Evolutionary conservation across 2,797 vertebrate species (phyloP).

Genomic region (Halcyon badia): DNA sequence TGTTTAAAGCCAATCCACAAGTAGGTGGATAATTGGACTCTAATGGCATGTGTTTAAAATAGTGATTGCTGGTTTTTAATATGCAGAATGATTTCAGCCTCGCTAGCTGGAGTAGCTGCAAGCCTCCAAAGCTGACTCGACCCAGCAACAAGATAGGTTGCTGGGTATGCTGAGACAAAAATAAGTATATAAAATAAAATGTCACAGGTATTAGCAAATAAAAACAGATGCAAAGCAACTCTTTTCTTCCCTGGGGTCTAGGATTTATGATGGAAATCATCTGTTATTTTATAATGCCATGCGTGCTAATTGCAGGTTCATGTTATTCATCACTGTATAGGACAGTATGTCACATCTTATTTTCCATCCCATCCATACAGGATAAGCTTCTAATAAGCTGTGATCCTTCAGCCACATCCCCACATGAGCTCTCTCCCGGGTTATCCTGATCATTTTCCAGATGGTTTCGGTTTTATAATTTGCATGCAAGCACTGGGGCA

Average conservation of each 20-base stretch:
- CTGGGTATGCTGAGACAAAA: not conserved
- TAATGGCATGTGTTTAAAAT: slow-evolving; percentile 66
- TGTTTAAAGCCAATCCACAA: slow-evolving; percentile 49
- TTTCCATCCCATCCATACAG: slow-evolving; percentile 30
- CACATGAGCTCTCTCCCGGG: not conserved
- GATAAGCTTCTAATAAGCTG: slow-evolving; percentile 44
- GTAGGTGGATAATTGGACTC: slow-evolving; percentile 71
- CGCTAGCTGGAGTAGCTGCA: slow-evolving; percentile 10
- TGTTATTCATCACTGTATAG: slow-evolving; percentile 10
- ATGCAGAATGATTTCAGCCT: slow-evolving; percentile 29
- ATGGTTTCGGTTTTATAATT: slow-evolving; percentile 36
- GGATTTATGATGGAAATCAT: slow-evolving; percentile 31
- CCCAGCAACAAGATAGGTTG: not conserved
- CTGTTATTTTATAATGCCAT: not conserved
- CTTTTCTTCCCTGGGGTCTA: not conserved
- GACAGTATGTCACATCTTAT: slow-evolving; percentile 43
- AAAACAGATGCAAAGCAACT: slow-evolving; percentile 6
- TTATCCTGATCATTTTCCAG: slow-evolving; percentile 10
- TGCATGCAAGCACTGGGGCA: not conserved
- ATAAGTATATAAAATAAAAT: slow-evolving; percentile 6
- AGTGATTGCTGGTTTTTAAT: slow-evolving; percentile 31
- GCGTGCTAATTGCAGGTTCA: slow-evolving; percentile 42
- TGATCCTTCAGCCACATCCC: slow-evolving; percentile 18
- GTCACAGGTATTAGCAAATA: not conserved
- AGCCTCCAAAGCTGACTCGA: slow-evolving; percentile 25